Conservation (phyloP, 2,888 invertebrate genomes). For the Apodemia zela region DNA sequence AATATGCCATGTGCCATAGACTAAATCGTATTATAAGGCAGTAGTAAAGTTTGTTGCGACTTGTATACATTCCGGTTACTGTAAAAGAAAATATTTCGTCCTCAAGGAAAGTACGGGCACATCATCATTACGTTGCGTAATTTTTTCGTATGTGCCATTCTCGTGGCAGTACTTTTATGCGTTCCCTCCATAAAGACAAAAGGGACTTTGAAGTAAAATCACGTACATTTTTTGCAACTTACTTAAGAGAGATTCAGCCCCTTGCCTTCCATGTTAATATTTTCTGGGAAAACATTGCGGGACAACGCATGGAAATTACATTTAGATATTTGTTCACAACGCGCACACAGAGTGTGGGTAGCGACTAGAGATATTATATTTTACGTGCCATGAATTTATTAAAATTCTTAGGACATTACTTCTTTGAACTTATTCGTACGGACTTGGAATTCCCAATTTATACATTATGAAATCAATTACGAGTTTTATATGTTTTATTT, state of each 20-base stretch:
- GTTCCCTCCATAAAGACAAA: constrained; percentile 79
- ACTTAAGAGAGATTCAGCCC: constrained; percentile 79
- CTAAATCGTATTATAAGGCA: constrained; percentile 35
- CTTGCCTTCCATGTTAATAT: constrained; percentile 79
- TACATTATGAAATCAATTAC: constrained; percentile 13
- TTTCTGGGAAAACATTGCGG: constrained; percentile 79
- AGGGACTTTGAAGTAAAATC: constrained; percentile 81
- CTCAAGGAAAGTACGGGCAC: constrained; percentile 70
- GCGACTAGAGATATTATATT: constrained; percentile 69
- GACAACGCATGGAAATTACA: constrained; percentile 80
- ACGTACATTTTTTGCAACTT: constrained; percentile 81
- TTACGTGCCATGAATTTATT: constrained; percentile 78
- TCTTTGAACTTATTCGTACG: constrained; percentile 8
- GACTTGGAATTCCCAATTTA: neutral
- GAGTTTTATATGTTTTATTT: too few species aligned
- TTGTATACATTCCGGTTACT: constrained; percentile 70
- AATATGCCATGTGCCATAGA: constrained; percentile 12
- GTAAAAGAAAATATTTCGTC: constrained; percentile 74
- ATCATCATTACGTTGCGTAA: constrained; percentile 78
- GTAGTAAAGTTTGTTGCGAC: constrained; percentile 48
- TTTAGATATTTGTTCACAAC: constrained; percentile 78
- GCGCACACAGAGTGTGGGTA: constrained; percentile 73
- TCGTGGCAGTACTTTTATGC: constrained; percentile 76
- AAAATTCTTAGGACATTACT: constrained; percentile 71
- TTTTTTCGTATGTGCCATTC: constrained; percentile 77